Evolutionary conservation across 2,888 invertebrate species (phyloP).

Genomic region (Drosophila colorata): DNA sequence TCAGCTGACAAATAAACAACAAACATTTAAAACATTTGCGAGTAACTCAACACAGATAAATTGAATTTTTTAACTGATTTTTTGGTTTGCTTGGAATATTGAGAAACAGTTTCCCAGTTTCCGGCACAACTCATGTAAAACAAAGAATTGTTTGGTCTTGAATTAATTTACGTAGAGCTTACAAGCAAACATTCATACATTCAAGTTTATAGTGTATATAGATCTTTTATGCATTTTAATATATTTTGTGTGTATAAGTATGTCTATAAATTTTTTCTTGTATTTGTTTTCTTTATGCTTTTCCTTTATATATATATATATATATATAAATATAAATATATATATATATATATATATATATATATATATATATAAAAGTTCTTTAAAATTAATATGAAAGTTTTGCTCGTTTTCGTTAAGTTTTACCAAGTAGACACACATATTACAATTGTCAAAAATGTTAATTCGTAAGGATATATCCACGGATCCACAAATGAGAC

Average conservation of each 20-base stretch:
- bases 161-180: constrained; percentile 46
- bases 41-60: constrained; percentile 37
- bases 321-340: no score
- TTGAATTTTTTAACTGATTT: constrained; percentile 13
- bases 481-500: constrained; percentile 1
- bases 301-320: constrained; percentile 1
- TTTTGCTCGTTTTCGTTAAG: constrained; percentile 21
- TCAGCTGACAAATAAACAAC: constrained; percentile 40
- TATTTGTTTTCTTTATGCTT: constrained; percentile 24
- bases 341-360: no score
- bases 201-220: constrained; percentile 65
- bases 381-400: constrained; percentile 22
- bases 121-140: constrained; percentile 17
- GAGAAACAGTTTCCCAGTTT: background rate
- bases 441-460: constrained; percentile 3
- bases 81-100: constrained; percentile 6
- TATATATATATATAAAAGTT: constrained; percentile 21
- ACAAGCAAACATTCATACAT: constrained; percentile 70
- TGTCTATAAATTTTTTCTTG: constrained; percentile 35
- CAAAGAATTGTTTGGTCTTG: constrained; percentile 1
- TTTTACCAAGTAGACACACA: constrained; percentile 16
- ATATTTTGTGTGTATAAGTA: constrained; percentile 42
- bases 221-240: constrained; percentile 51
- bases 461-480: background rate
- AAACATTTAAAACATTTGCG: constrained; percentile 33